These are phyloP conservation scores for Tamandua tetradactyla DNA, from an alignment of 2,797 vertebrate species.

Conservation along the genomic window DNA sequence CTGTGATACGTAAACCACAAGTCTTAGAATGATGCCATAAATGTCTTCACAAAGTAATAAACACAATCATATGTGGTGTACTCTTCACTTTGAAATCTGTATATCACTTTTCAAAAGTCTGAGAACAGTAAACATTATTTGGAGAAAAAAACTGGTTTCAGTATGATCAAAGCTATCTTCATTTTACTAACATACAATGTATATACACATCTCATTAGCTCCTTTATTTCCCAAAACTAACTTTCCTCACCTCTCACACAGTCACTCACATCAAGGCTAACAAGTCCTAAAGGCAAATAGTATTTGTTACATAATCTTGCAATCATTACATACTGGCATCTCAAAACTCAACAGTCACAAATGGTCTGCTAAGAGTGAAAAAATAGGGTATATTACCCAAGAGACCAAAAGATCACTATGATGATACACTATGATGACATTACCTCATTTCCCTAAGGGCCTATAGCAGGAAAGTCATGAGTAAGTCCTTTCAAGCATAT, in stretches of 20 bases:
- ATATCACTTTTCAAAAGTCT: conserved; percentile 6
- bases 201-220: background rate
- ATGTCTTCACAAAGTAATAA: conserved; percentile 11
- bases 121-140: conserved; percentile 57
- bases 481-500: background rate
- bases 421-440: background rate
- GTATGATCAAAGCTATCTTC: background rate
- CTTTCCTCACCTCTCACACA: background rate
- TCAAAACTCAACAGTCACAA: background rate
- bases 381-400: background rate
- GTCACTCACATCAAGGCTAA: background rate
- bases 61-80: background rate
- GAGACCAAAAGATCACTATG: background rate
- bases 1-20: conserved; percentile 21
- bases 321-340: background rate
- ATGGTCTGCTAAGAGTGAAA: background rate
- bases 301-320: background rate
- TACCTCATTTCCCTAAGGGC: background rate
- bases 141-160: background rate
- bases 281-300: background rate
- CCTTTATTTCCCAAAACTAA: background rate
- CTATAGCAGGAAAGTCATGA: background rate
- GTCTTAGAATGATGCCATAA: background rate
- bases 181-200: background rate
- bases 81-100: background rate